phyloP scores from a whole-genome alignment of 2,797 vertebrate species.

The Melanotaenia maccullochi region DNA sequence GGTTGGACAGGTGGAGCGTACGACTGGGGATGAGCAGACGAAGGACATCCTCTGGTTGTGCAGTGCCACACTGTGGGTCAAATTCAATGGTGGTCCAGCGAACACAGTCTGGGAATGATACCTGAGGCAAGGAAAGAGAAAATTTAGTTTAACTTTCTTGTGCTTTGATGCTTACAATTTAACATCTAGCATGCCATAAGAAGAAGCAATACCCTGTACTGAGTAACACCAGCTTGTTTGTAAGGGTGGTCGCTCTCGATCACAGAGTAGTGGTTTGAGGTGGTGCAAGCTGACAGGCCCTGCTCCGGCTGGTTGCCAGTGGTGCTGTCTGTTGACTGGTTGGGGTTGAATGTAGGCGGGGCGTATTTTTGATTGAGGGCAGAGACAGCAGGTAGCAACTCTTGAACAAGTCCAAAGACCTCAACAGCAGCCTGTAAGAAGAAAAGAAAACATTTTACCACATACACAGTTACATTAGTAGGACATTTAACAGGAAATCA shows the following conservation, averaged over 20 bases:
- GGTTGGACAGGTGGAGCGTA: conserved; percentile 87
- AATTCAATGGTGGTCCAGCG: conserved; percentile 97
- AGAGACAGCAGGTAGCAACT: conserved; percentile 95
- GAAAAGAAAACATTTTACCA: not conserved
- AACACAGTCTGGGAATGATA: conserved; percentile 97
- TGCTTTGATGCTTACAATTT: not conserved
- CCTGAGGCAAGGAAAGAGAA: conserved; percentile 76
- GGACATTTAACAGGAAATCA: not conserved
- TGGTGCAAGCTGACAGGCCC: conserved; percentile 96
- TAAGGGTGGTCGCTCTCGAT: conserved; percentile 98
- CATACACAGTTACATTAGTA: not conserved
- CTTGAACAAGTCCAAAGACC: conserved; percentile 97
- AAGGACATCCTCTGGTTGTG: conserved; percentile 96
- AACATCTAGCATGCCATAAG: not conserved
- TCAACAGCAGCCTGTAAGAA: conserved; percentile 93
- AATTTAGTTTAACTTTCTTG: not conserved
- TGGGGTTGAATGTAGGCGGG: conserved; percentile 97
- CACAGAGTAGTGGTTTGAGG: conserved; percentile 95
- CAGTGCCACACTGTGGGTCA: conserved; percentile 96
- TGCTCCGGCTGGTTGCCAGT: conserved; percentile 98
- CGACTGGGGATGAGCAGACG: conserved; percentile 95
- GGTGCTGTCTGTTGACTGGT: conserved; percentile 99
- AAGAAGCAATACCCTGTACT: conserved; percentile 88
- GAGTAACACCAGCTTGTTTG: conserved; percentile 93
- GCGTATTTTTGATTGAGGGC: conserved; percentile 98